Evolutionary conservation across 2,888 invertebrate genomes (phyloP).

Genomic region (Cloeon dipterum): DNA sequence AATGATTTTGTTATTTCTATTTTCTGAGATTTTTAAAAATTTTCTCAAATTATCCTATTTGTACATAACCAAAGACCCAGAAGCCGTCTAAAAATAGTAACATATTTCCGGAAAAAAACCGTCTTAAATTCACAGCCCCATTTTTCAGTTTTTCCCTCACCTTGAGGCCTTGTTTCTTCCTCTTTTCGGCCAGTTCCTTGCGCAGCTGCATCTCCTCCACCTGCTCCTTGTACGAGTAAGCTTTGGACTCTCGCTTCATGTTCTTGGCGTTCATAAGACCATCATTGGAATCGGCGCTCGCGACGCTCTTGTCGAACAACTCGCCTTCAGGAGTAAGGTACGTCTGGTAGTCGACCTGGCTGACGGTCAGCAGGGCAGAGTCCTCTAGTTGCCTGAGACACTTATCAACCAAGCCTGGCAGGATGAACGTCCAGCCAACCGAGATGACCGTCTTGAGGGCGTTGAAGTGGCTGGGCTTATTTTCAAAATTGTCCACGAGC

Average conservation of each 20-base stretch:
- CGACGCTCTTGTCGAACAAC: slow-evolving; percentile 68
- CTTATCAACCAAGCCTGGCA: slow-evolving; percentile 36
- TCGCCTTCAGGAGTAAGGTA: slow-evolving; percentile 72
- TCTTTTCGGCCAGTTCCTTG: slow-evolving; percentile 81
- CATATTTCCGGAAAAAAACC: too few relatives aligned
- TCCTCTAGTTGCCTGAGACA: slow-evolving; percentile 36
- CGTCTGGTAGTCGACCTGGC: slow-evolving; percentile 57
- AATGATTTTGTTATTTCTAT: too few relatives aligned
- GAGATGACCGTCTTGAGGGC: slow-evolving; percentile 45
- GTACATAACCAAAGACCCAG: too few relatives aligned
- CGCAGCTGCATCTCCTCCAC: slow-evolving; percentile 79
- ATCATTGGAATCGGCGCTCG: slow-evolving; percentile 29
- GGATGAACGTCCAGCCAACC: slow-evolving; percentile 35
- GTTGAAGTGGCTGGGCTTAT: slow-evolving; percentile 33
- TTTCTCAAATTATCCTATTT: too few relatives aligned
- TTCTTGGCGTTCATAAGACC: slow-evolving; percentile 34
- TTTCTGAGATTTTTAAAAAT: too few relatives aligned
- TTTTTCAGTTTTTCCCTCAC: too few relatives aligned
- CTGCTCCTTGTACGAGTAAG: slow-evolving; percentile 91
- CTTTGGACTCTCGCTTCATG: slow-evolving; percentile 86
- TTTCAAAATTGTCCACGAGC: slow-evolving; percentile 30
- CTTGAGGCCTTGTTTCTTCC: slow-evolving; percentile 49
- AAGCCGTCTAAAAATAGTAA: too few relatives aligned
- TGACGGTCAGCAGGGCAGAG: slow-evolving; percentile 40
- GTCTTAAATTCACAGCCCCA: too few relatives aligned